Conservation (phyloP, 2,888 invertebrate species). For the Tinea semifulvella region DNA sequence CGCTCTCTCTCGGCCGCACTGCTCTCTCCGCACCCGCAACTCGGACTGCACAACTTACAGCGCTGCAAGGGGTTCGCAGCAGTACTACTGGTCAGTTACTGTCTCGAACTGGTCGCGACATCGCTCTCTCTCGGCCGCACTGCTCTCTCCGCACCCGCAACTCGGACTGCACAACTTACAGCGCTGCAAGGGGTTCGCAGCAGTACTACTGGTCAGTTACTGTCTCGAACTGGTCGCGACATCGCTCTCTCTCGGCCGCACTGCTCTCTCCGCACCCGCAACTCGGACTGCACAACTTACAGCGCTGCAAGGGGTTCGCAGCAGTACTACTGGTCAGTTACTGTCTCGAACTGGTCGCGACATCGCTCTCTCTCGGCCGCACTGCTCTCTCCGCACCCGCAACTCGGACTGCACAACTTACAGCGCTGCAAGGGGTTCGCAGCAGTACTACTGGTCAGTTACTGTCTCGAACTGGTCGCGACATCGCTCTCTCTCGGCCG, state of each 20-base stretch:
- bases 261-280: conserved; percentile 78
- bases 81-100: conserved; percentile 71
- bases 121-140: conserved; percentile 67
- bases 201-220: conserved; percentile 82
- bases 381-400: conserved; percentile 75
- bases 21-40: conserved; percentile 76
- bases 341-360: too few species aligned
- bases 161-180: conserved; percentile 84
- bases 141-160: conserved; percentile 78
- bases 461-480: too few species aligned
- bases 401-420: conserved; percentile 81
- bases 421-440: conserved; percentile 89
- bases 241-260: conserved; percentile 69
- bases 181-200: conserved; percentile 85
- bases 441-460: conserved; percentile 80
- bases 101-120: conserved; percentile 63
- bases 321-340: conserved; percentile 82
- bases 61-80: conserved; percentile 86
- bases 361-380: conserved; percentile 70
- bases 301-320: conserved; percentile 87
- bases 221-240: too few species aligned
- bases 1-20: conserved; percentile 70
- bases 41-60: conserved; percentile 83
- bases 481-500: conserved; percentile 68
- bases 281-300: conserved; percentile 80